These are phyloP conservation scores for Ecliptopera silaceata DNA, from an alignment of 2,888 invertebrate species.

Conservation along the genomic window DNA sequence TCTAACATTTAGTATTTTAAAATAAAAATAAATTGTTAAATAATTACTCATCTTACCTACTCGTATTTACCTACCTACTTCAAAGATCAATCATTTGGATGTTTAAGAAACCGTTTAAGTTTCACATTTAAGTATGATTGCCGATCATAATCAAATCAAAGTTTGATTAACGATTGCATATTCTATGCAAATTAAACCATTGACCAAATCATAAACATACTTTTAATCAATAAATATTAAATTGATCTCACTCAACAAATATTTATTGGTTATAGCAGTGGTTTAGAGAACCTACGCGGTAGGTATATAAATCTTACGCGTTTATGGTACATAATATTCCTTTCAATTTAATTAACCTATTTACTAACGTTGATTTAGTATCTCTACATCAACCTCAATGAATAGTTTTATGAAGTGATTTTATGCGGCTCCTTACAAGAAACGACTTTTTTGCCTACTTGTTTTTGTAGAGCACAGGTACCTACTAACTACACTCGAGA, in stretches of 20 bases:
- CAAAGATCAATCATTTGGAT: conserved; percentile 2
- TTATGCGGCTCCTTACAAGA: neutral
- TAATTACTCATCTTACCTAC: neutral
- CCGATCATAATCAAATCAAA: conserved; percentile 36
- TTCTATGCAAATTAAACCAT: conserved; percentile 33
- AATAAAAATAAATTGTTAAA: neutral
- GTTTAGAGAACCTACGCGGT: neutral
- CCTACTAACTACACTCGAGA: too few relatives aligned
- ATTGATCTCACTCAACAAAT: conserved; percentile 32
- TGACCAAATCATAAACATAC: conserved; percentile 31
- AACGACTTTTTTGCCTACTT: too few relatives aligned
- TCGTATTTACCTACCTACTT: conserved; percentile 3
- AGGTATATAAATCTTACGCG: neutral
- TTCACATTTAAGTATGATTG: conserved; percentile 33
- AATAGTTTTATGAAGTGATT: neutral
- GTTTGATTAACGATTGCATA: conserved; percentile 38
- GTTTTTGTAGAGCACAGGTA: too few relatives aligned
- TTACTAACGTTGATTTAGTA: neutral
- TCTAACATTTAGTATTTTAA: too few relatives aligned
- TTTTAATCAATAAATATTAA: conserved; percentile 30
- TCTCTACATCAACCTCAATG: neutral
- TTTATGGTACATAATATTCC: neutral
- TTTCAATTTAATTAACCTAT: neutral
- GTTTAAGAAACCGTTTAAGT: conserved; percentile 15
- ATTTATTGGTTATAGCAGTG: conserved; percentile 30